Percentiles rank a stretch among this genome's conserved stretches.
Evolutionary conservation across 2,797 vertebrate species (phyloP).

Genomic region (Mionectes olivaceus): DNA sequence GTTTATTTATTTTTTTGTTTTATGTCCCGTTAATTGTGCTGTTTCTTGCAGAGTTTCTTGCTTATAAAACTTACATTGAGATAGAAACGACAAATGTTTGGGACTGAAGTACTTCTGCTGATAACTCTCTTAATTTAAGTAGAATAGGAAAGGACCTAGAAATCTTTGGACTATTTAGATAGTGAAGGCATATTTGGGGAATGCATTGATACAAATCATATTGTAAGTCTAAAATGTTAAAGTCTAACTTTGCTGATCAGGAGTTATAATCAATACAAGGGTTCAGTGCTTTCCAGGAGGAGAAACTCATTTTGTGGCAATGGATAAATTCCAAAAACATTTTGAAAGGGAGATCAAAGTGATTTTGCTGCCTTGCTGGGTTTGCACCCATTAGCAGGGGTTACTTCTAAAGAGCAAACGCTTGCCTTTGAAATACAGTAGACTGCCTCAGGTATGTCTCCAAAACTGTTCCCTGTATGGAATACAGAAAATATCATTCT

Average conservation of each 20-base stretch:
- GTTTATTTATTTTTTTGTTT: neutral
- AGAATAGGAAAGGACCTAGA: neutral
- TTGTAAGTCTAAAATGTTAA: neutral
- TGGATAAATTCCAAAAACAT: neutral
- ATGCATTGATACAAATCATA: neutral
- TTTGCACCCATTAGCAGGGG: conserved; percentile 16
- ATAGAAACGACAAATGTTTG: neutral
- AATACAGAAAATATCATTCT: neutral
- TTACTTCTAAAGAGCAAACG: neutral
- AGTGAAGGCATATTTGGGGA: neutral
- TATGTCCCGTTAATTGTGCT: neutral
- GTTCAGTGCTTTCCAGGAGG: neutral
- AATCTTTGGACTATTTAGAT: neutral
- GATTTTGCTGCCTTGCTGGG: neutral
- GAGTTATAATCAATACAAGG: neutral
- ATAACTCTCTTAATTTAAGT: neutral
- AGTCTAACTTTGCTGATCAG: neutral
- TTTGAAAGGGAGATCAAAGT: conserved; percentile 31
- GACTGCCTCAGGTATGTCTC: neutral
- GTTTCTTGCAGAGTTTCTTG: neutral
- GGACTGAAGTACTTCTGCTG: neutral
- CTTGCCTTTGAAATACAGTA: conserved; percentile 29
- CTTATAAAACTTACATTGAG: neutral
- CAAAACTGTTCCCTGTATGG: neutral
- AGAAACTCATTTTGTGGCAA: neutral